phyloP scores from a whole-genome alignment of 2,888 invertebrate species.

The Halictus ligatus region DNA sequence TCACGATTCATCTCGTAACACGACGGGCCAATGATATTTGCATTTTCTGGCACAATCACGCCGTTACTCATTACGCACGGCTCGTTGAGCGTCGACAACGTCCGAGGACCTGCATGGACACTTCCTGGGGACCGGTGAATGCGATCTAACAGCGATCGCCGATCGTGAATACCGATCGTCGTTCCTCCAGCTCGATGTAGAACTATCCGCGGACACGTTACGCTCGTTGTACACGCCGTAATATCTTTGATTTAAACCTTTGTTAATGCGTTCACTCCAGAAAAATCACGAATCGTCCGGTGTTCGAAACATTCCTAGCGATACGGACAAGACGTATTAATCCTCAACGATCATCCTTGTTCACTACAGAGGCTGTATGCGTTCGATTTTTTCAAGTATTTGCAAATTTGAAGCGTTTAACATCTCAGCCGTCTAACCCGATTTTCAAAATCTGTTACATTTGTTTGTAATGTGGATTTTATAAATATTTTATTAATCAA shows the following conservation, averaged over 20 bases:
- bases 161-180: conserved; percentile 52
- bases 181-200: conserved; percentile 23
- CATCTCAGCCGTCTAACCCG: too few species aligned
- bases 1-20: conserved; percentile 43
- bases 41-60: conserved; percentile 63
- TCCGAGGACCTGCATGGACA: conserved; percentile 43
- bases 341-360: not conserved
- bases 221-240: conserved; percentile 33
- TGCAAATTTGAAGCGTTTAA: too few species aligned
- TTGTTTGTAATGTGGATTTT: too few species aligned
- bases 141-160: conserved; percentile 53
- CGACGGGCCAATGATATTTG: conserved; percentile 58
- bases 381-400: not conserved
- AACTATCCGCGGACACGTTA: conserved; percentile 42
- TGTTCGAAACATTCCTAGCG: not conserved
- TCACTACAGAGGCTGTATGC: not conserved
- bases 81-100: conserved; percentile 52
- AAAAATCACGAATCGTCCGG: conserved; percentile 12
- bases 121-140: conserved; percentile 57
- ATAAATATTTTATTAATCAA: too few species aligned
- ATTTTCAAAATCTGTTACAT: too few species aligned
- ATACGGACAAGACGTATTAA: not conserved
- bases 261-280: conserved; percentile 10
- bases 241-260: conserved; percentile 54
- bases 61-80: conserved; percentile 60